Percentiles rank a stretch among this genome's conserved stretches.
phyloP scores from a whole-genome alignment of 2,113 vertebrate genomes.

The Gambusia holbrooki region DNA sequence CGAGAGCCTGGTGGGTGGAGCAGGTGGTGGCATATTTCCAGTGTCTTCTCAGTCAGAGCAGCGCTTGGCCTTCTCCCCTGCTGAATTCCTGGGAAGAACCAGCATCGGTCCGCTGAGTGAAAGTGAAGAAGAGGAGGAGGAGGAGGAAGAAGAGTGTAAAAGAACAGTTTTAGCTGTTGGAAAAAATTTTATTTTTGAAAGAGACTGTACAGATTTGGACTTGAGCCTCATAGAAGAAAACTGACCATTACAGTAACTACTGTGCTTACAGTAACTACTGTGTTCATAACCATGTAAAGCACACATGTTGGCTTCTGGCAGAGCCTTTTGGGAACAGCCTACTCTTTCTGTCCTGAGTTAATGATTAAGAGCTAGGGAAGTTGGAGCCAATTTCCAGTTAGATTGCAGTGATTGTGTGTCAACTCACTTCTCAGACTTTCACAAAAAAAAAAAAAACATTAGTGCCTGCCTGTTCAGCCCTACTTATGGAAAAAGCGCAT shows the following conservation, averaged over 20 bases:
- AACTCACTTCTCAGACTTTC: constrained; percentile 29
- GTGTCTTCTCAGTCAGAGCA: constrained; percentile 49
- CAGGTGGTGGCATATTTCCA: constrained; percentile 20
- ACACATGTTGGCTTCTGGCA: constrained; percentile 55
- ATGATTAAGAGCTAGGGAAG: constrained; percentile 46
- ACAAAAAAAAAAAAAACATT: constrained; percentile 13
- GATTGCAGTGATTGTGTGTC: constrained; percentile 48
- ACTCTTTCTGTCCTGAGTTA: constrained; percentile 38
- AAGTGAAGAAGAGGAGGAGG: constrained; percentile 78
- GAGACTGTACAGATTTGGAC: constrained; percentile 86
- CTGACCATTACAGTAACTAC: constrained; percentile 60
- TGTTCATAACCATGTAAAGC: constrained; percentile 56
- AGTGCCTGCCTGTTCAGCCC: constrained; percentile 52
- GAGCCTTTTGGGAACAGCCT: constrained; percentile 55
- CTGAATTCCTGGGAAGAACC: constrained; percentile 78
- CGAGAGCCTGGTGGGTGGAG: constrained; percentile 36
- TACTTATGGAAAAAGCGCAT: constrained; percentile 54
- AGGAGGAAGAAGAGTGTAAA: constrained; percentile 67
- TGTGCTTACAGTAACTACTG: constrained; percentile 60
- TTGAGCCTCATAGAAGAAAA: constrained; percentile 88
- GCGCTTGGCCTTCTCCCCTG: constrained; percentile 71
- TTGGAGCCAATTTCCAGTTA: constrained; percentile 44
- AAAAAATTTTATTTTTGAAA: constrained; percentile 83
- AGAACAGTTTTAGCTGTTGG: constrained; percentile 64
- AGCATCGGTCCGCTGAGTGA: constrained; percentile 86